Conservation (phyloP, 2,888 invertebrate genomes). For the Cataglyphis livida region DNA sequence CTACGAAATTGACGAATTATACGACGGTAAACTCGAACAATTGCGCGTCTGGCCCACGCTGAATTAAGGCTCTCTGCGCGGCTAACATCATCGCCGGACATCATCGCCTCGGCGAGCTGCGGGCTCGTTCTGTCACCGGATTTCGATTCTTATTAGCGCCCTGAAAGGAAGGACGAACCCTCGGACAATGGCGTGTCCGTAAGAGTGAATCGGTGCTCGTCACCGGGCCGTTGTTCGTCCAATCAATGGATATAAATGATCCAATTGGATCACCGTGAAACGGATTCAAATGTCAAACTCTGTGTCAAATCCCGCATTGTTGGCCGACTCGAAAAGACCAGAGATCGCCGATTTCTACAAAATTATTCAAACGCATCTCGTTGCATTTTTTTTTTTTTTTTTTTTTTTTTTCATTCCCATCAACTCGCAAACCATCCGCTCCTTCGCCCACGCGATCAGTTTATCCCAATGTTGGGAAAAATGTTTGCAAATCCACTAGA, state of each 20-base stretch:
- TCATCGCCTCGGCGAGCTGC: background rate
- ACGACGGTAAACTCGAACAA: conserved; percentile 59
- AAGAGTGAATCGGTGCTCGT: conserved; percentile 30
- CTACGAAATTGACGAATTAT: conserved; percentile 60
- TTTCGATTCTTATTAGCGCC: conserved; percentile 48
- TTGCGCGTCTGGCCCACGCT: conserved; percentile 56
- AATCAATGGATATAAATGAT: conserved; percentile 45
- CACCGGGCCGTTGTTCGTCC: conserved; percentile 18
- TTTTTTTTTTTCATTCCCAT: background rate
- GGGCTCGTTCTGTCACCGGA: conserved; percentile 19
- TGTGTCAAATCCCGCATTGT: too few relatives aligned
- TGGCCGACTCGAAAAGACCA: background rate
- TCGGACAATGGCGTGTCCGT: conserved; percentile 36
- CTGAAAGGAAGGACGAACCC: conserved; percentile 37
- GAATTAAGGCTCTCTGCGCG: conserved; percentile 45
- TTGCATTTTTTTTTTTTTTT: background rate
- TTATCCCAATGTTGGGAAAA: conserved; percentile 23
- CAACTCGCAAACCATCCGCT: background rate
- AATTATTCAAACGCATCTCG: conserved; percentile 22
- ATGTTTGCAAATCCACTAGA: conserved; percentile 29
- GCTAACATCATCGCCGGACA: background rate
- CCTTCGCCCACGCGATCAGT: background rate
- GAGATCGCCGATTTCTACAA: background rate
- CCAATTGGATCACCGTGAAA: conserved; percentile 28
- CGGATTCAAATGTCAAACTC: background rate